Evolutionary conservation across 2,797 vertebrate genomes (phyloP), one percentile per base, ranked within the genome.

Genomic region (Smutsia gigantea): DNA sequence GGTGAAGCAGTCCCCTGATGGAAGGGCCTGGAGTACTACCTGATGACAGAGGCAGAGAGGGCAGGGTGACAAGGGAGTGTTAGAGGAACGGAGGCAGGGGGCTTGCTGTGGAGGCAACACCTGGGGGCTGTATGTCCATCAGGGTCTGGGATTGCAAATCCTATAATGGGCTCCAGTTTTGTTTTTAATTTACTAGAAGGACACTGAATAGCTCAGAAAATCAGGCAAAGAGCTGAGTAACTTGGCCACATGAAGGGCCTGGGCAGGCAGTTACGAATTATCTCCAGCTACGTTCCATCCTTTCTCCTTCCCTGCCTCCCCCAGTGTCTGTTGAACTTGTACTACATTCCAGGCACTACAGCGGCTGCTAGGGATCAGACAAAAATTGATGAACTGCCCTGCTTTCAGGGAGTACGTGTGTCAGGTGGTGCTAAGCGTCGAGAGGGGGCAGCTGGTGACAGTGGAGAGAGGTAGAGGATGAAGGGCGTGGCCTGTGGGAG

Each of bases 381-480:
- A 49, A 8, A 10, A 25, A 39, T 17, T 2, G 29, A 7, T 7
- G 10, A 49, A 49, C 31, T 0, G 2, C 1, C 10, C 9, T 31
- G 23, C 19, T 59, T 51, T 59, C 8, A 42, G 63, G 51, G 15
- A 75, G 6, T 25, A 29, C 0, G 0, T 15, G 8, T 34, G 51
- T 31, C n/a, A 68, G 68, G 39, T 7, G 51, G 29, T 42, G 27
- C 49, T n/a, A 29, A n/a, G 34, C 27, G 14, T 39, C 25, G 10
- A 57, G 68, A 63, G 0, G 9, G 49, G 63, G 17, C 3, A 12
- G 2, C 29, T 53, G 31, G 19, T n/a, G 1, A 0, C 10, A 11
- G 31, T 11, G 23, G 49, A 51, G 39, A n/a, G 18, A 34, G 21
- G 6, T 27, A 11, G 0, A 10, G 27, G 53, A 34, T 2, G 25